phyloP scores from a whole-genome alignment of 1,140 invertebrate genomes.

The Cyrtorhinus lividipennis region DNA sequence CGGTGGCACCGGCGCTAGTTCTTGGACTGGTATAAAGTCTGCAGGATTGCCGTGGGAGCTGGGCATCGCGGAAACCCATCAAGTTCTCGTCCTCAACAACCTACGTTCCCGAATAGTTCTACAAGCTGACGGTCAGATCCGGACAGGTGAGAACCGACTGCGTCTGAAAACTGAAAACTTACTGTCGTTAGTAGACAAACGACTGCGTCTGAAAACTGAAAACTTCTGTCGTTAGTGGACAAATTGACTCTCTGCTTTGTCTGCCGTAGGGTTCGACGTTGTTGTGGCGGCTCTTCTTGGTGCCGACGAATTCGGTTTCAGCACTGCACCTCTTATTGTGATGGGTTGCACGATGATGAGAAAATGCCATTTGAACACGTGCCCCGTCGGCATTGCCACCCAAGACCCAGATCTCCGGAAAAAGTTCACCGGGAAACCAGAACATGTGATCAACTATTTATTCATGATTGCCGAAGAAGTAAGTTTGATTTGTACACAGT shows the following conservation, averaged over 20 bases:
- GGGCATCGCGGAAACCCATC: conserved; percentile 94
- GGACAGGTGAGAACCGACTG: conserved; percentile 44
- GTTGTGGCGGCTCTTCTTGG: conserved; percentile 88
- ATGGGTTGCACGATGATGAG: conserved; percentile 99
- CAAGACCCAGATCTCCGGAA: conserved; percentile 89
- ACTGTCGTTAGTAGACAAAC: too few species aligned
- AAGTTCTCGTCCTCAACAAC: conserved; percentile 90
- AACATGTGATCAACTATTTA: conserved; percentile 94
- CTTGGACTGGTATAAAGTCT: conserved; percentile 92
- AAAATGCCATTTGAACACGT: conserved; percentile 98
- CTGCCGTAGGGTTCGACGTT: conserved; percentile 71
- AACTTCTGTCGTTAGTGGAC: neutral
- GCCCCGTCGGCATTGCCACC: conserved; percentile 96
- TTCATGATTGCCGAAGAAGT: conserved; percentile 97
- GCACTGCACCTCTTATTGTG: conserved; percentile 92
- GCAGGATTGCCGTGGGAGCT: conserved; percentile 96
- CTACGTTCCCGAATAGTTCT: conserved; percentile 84
- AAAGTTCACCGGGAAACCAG: conserved; percentile 94
- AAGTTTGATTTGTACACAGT: conserved; percentile 21
- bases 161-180: too few species aligned
- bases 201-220: neutral
- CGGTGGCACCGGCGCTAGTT: conserved; percentile 93
- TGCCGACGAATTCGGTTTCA: conserved; percentile 98
- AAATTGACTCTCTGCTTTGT: conserved; percentile 11
- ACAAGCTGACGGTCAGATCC: conserved; percentile 88